Conservation (phyloP, 2,113 vertebrate genomes). For the Chloropsis cyanopogon region DNA sequence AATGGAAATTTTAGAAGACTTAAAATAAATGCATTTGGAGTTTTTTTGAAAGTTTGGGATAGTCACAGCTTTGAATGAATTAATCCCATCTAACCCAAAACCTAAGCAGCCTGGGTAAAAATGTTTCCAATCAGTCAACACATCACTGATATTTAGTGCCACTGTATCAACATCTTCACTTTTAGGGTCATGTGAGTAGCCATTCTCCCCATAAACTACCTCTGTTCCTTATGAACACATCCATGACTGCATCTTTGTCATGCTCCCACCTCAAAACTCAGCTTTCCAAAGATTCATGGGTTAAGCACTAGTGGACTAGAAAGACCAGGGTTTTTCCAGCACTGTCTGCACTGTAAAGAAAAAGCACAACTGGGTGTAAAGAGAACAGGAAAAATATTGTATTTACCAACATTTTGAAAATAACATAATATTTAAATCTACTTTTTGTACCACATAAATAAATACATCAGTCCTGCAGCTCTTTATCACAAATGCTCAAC, state of each 20-base stretch:
- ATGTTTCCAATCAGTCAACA: background rate
- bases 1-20: background rate
- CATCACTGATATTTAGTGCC: background rate
- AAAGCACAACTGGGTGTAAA: background rate
- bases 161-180: background rate
- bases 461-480: background rate
- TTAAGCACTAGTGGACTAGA: background rate
- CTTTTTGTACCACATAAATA: background rate
- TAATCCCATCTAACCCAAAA: background rate
- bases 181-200: background rate
- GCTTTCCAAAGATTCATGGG: background rate
- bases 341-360: background rate
- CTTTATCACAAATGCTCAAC: background rate
- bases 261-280: background rate
- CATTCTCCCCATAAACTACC: background rate
- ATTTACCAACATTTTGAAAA: background rate
- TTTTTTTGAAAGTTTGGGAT: background rate
- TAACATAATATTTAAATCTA: background rate
- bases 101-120: background rate
- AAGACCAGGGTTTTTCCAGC: rapidly evolving
- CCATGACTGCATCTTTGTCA: background rate
- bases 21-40: rapidly evolving
- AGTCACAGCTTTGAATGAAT: background rate
- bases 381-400: rapidly evolving
- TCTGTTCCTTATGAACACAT: background rate